Percentiles rank a stretch among this genome's conserved stretches.
These are phyloP conservation scores for Chamaetylas fuelleborni DNA, from an alignment of 2,113 vertebrate genomes.

Conservation along the genomic window DNA sequence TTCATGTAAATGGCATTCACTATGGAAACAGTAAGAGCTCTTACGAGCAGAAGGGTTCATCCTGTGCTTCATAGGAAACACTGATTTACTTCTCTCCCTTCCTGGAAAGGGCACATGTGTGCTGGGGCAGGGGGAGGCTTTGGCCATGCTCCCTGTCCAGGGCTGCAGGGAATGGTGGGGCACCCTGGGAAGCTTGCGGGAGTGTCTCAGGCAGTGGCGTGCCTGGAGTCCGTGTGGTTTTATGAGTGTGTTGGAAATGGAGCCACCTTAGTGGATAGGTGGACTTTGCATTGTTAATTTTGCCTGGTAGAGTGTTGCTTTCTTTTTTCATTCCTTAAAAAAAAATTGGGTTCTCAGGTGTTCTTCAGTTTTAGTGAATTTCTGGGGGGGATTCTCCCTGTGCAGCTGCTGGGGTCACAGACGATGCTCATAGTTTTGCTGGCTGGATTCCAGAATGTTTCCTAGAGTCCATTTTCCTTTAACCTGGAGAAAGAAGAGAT, in stretches of 20 bases:
- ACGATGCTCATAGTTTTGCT: fast-evolving
- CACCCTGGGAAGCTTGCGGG: fast-evolving
- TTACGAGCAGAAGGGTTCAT: background rate
- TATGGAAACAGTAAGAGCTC: conserved; percentile 3
- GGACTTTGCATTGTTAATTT: background rate
- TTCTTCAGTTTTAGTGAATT: background rate
- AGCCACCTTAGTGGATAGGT: background rate
- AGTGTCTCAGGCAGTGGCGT: fast-evolving
- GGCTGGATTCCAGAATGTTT: background rate
- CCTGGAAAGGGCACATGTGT: background rate
- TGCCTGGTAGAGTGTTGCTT: background rate
- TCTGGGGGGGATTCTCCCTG: fast-evolving
- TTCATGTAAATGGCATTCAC: conserved; percentile 38
- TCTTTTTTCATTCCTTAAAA: background rate
- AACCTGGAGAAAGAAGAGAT: background rate
- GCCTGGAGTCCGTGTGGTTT: background rate
- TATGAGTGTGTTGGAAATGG: background rate
- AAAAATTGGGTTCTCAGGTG: background rate
- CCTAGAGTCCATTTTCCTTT: background rate
- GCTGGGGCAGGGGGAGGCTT: background rate
- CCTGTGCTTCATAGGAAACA: background rate
- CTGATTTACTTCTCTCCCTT: background rate
- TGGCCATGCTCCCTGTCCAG: fast-evolving
- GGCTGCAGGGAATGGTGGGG: fast-evolving
- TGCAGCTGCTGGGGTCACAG: background rate